Conservation (phyloP, 1,140 invertebrate species). For the Stegodyphus dumicola region DNA sequence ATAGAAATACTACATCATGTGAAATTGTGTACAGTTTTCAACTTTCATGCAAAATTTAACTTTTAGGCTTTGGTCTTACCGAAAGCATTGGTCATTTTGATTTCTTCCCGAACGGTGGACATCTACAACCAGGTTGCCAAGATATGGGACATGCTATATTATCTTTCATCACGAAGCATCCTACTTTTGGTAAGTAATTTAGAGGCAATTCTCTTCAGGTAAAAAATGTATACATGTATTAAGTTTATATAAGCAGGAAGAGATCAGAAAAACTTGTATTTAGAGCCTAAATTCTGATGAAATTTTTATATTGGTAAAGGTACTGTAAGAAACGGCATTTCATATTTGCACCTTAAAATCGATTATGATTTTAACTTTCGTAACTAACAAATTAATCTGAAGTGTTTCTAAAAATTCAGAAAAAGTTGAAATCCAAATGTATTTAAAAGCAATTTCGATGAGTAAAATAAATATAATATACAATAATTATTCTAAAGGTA, state of each 20-base stretch:
- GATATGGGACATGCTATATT: constrained; percentile 9
- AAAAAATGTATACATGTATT: neutral
- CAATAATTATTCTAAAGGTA: no score
- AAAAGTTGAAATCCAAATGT: no score
- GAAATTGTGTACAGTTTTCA: no score
- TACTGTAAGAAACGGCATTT: neutral
- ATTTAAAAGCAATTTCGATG: no score
- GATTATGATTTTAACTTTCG: neutral
- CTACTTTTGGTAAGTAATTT: neutral
- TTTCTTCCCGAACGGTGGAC: constrained; percentile 64
- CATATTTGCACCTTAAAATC: neutral
- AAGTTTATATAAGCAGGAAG: neutral
- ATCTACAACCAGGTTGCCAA: constrained; percentile 65
- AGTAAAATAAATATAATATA: no score
- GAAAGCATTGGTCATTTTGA: constrained; percentile 61
- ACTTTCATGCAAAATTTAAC: no score
- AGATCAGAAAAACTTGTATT: neutral
- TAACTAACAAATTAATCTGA: no score
- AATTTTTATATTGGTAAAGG: neutral
- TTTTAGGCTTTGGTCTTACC: constrained; percentile 53
- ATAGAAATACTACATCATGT: no score
- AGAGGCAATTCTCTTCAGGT: neutral
- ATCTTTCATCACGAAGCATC: neutral
- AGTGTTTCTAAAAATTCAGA: no score
- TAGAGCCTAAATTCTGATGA: neutral